phyloP scores from a whole-genome alignment of 2,113 vertebrate genomes.

The Galbula dea region DNA sequence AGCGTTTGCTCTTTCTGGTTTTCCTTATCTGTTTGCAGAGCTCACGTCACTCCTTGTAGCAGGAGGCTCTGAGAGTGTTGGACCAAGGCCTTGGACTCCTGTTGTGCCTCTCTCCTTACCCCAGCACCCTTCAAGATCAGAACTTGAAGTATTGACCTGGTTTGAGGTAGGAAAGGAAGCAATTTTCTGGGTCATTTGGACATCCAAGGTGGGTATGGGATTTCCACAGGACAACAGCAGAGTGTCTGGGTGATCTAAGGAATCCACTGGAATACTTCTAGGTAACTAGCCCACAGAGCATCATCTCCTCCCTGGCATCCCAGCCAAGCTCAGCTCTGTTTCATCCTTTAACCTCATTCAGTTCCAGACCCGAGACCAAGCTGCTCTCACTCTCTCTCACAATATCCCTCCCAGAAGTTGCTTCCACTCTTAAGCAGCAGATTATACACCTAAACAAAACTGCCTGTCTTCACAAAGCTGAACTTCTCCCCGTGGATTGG shows the following conservation, averaged over 20 bases:
- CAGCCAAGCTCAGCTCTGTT: background rate
- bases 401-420: background rate
- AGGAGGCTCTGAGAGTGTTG: background rate
- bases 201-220: background rate
- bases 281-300: background rate
- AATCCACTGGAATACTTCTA: background rate
- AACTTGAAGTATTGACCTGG: background rate
- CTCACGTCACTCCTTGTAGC: background rate
- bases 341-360: accelerated
- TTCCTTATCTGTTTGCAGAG: conserved; percentile 36
- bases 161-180: background rate
- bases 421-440: background rate
- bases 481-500: background rate
- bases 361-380: background rate
- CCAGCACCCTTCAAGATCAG: background rate
- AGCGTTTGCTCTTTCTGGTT: conserved; percentile 14
- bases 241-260: background rate
- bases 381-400: background rate
- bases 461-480: background rate
- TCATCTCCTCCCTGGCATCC: background rate
- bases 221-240: background rate
- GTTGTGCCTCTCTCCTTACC: background rate
- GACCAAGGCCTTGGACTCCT: background rate
- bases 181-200: background rate
- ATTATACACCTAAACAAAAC: accelerated